These are phyloP conservation scores for Eilema depressum DNA, from an alignment of 2,888 invertebrate species.

Conservation along the genomic window DNA sequence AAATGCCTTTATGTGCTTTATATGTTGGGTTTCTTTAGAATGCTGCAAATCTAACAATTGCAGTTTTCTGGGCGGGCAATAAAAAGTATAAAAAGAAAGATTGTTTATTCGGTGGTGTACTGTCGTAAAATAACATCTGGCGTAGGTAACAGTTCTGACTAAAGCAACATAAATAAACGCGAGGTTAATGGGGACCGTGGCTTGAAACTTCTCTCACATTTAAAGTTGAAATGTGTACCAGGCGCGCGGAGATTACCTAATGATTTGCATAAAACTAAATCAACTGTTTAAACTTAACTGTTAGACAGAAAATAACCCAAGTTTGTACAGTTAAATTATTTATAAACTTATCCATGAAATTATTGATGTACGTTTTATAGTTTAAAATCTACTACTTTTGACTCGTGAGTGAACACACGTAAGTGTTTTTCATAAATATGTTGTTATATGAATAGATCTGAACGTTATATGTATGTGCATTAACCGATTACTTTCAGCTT, in stretches of 20 bases:
- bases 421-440: not conserved
- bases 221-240: conserved; percentile 49
- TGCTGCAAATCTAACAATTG: conserved; percentile 17
- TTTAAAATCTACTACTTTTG: not conserved
- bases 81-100: conserved; percentile 62
- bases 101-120: conserved; percentile 76
- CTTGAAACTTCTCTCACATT: conserved; percentile 44
- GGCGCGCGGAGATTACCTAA: conserved; percentile 1
- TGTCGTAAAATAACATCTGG: conserved; percentile 85
- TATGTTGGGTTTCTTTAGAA: conserved; percentile 17
- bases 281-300: not conserved
- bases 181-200: conserved; percentile 67
- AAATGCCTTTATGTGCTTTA: not conserved
- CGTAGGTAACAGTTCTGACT: conserved; percentile 81
- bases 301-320: not conserved
- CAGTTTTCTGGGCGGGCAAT: conserved; percentile 28
- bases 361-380: not conserved
- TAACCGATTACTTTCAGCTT: not conserved
- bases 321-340: not conserved
- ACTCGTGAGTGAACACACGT: not conserved
- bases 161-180: conserved; percentile 85
- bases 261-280: not conserved
- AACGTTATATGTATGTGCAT: not conserved
- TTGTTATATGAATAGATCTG: not conserved
- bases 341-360: not conserved